Conservation (phyloP, 2,888 invertebrate genomes). For the Brachynemurus nebulosus region DNA sequence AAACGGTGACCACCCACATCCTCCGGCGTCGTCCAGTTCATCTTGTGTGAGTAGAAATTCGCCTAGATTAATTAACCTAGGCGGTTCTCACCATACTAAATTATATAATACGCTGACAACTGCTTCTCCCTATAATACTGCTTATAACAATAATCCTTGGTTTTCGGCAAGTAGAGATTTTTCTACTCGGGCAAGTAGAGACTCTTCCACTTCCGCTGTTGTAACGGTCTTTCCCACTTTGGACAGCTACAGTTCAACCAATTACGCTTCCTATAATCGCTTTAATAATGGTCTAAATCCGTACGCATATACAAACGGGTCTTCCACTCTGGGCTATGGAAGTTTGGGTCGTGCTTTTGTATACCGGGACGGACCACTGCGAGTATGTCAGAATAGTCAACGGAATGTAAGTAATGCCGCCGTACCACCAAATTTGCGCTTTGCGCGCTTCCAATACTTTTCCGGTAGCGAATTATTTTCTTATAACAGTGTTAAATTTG, state of each 20-base stretch:
- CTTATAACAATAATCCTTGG: slow-evolving; percentile 1
- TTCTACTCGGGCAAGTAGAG: background rate
- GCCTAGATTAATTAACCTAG: background rate
- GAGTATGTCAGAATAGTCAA: too few relatives aligned
- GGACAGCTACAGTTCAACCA: background rate
- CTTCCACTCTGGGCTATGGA: background rate
- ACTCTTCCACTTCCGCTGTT: background rate
- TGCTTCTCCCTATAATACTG: background rate
- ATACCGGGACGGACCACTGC: slow-evolving; percentile 8
- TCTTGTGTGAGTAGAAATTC: slow-evolving; percentile 6
- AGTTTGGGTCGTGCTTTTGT: slow-evolving; percentile 10
- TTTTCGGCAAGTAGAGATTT: slow-evolving; percentile 3
- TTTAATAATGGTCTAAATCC: background rate
- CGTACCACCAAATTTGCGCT: too few relatives aligned
- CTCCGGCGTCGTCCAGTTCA: background rate
- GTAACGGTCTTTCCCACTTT: background rate
- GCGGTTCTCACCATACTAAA: background rate
- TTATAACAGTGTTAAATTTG: too few relatives aligned
- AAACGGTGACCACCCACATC: too few relatives aligned
- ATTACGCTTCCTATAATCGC: background rate
- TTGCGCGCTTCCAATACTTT: too few relatives aligned
- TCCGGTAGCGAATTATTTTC: too few relatives aligned
- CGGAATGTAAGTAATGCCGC: too few relatives aligned
- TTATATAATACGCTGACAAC: background rate
- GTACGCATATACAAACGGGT: background rate